Base-by-base conservation (phyloP, 23 tunicate genomes). In the Trididemnum clinides region DNA sequence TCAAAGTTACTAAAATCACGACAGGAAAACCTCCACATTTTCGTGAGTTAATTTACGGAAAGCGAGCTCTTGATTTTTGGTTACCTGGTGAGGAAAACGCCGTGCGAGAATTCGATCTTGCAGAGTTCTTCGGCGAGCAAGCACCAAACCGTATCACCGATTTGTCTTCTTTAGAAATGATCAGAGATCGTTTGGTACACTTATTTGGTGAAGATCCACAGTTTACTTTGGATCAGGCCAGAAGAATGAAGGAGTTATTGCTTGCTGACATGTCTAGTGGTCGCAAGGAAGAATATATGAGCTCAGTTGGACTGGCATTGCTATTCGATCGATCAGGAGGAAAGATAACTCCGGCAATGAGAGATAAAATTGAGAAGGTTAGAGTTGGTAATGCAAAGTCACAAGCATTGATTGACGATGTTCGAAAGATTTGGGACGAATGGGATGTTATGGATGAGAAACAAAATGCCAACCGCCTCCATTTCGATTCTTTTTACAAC, bases 221-320 rank as follows among this genome's bases (percentile, higher is more conserved):
- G 5, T 78, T 78, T 51, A 78, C 65, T 27, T 22, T 21, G 20
- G 34, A 51, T n/a, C 28, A 28, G 22, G 69, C 66, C 1, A 25
- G 23, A 34, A 78, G 51, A 78, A 78, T 78, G 83, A 78, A 78
- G 23, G 66, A 78, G 21, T 2, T 50, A 4, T 12, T 78, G 66
- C 83, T 78, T 25, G 35, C 7, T 18, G 83, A 78, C 15, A 5
- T 51, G 37, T 10, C 36, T 21, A 2, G 27, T 5, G 37, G 37
- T 25, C 81, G 81, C 59, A 78, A 78, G 34, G 83, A 78, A 28
- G 83, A 78, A 51, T 78, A 78, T 35, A 78, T 78, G 83, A 78
- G 83, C 50, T 15, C 25, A 78, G 83, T 78, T 29, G 83, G 83
- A 1, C 18, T 51, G 51, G 83, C 83, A 2, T 12, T 78, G 22